Evolutionary conservation across 2,888 invertebrate genomes (phyloP), one percentile per base, ranked within the genome.

Genomic region (Nemotelus nigrinus): DNA sequence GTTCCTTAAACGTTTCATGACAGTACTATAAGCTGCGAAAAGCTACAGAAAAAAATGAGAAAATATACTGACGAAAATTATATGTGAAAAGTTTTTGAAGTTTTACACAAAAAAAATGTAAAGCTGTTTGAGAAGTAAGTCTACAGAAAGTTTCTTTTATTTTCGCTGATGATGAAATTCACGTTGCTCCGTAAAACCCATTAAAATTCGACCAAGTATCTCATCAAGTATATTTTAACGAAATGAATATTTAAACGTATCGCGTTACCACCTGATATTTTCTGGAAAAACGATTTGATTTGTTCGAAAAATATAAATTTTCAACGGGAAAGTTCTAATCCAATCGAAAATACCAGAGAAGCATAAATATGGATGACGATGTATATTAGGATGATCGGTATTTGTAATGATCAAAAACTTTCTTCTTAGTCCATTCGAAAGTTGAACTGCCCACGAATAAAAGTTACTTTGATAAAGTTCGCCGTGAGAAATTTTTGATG

Each of bases 191-290:
- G 65, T n/a, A 68, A 70, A 55, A 3, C 53, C 41, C 43, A 70
- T 70, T 70, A 70, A 70, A 70, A 70, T 70, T 70, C 53, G 10
- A n/a, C 10, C 47, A 53, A 10, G 43, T 55, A 70, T 70, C 53
- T 50, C 53, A 43, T 70, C 53, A 53, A 55, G 43, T 55, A 43
- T 8, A 70, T 53, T 53, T 5, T 44, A 53, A 4, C 55, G 5
- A 53, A 70, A 70, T 70, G 70, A 70, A 70, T 70, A 53, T 70
- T 70, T 70, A 70, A 70, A 53, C 55, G 55, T 70, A 55, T 55
- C 7, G 67, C 67, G 67, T 55, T 70, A 0, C 7, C 55, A 41
- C 41, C 25, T 57, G 10, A 25, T 25, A 25, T 25, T 25, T 25
- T 25, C 25, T 25, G 25, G 25, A 25, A 25, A 25, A 25, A 25